phyloP scores from a whole-genome alignment of 2,888 invertebrate species.

The Drosophila anomalipes region DNA sequence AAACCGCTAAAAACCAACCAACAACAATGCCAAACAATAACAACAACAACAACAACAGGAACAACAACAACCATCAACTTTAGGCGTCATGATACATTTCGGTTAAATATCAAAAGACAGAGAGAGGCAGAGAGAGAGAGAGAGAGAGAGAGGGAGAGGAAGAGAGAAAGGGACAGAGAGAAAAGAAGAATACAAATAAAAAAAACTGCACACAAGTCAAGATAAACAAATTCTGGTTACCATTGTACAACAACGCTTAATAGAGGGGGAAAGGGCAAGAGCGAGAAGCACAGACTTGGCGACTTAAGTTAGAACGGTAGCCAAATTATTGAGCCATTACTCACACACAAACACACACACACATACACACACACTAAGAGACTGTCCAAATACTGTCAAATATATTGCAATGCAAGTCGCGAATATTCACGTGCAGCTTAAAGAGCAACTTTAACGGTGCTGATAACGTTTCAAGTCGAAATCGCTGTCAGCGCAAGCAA shows the following conservation, averaged over 20 bases:
- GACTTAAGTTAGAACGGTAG: constrained; percentile 28
- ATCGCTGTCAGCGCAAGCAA: constrained; percentile 20
- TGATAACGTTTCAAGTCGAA: constrained; percentile 40
- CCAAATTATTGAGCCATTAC: constrained; percentile 77
- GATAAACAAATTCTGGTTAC: constrained; percentile 78
- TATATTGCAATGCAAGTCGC: constrained; percentile 59
- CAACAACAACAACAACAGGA: constrained; percentile 41
- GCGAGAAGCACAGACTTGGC: neutral
- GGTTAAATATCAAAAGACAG: constrained; percentile 71
- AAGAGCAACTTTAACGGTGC: constrained; percentile 56
- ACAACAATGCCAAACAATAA: constrained; percentile 33
- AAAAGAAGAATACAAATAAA: constrained; percentile 40
- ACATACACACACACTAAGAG: constrained; percentile 4
- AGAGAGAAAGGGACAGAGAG: constrained; percentile 29
- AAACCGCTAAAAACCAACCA: constrained; percentile 57
- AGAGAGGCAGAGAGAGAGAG: constrained; percentile 20
- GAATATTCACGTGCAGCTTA: constrained; percentile 64
- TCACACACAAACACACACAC: constrained; percentile 39
- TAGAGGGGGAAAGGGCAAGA: constrained; percentile 15
- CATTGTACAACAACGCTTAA: constrained; percentile 67
- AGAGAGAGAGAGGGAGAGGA: constrained; percentile 18
- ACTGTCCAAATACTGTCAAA: constrained; percentile 22
- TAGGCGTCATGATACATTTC: constrained; percentile 77
- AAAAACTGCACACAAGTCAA: constrained; percentile 67
- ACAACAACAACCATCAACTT: constrained; percentile 63